Evolutionary conservation across 2,888 invertebrate genomes (phyloP).

Genomic region (Bedellia somnulentella): DNA sequence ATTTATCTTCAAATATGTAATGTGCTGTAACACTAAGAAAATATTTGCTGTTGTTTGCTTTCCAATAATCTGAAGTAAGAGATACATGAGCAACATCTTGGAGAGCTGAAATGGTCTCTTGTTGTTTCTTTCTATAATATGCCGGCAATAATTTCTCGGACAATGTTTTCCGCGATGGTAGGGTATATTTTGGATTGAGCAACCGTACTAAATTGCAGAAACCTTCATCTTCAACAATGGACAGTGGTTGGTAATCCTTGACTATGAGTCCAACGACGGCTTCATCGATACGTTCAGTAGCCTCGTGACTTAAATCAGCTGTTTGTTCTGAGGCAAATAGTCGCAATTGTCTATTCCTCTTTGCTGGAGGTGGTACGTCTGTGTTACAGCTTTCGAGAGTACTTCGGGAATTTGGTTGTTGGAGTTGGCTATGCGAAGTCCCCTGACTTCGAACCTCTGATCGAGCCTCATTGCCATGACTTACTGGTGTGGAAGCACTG

Average conservation of each 20-base stretch:
- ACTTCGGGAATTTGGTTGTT: no score
- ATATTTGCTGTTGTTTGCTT: conserved; percentile 10
- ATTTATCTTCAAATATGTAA: conserved; percentile 7
- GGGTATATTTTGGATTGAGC: conserved; percentile 15
- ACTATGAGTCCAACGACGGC: no score
- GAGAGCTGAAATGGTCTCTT: no score
- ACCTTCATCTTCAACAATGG: conserved; percentile 18
- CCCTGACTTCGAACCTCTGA: no score
- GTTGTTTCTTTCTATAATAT: conserved; percentile 16
- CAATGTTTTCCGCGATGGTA: conserved; percentile 16
- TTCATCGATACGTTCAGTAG: conserved; percentile 7
- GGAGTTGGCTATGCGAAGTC: no score
- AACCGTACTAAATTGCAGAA: conserved; percentile 15
- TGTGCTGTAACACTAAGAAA: conserved; percentile 13
- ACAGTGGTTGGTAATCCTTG: conserved; percentile 18
- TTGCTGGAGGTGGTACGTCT: no score
- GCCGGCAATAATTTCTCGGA: no score
- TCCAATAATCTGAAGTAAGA: no score
- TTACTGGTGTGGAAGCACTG: no score
- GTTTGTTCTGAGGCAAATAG: not conserved
- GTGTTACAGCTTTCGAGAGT: not conserved
- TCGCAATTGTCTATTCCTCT: not conserved
- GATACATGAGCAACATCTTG: no score
- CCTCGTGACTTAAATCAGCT: not conserved
- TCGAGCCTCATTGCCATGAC: no score